phyloP scores from a whole-genome alignment of 2,113 vertebrate species.

The Gadus chalcogrammus region DNA sequence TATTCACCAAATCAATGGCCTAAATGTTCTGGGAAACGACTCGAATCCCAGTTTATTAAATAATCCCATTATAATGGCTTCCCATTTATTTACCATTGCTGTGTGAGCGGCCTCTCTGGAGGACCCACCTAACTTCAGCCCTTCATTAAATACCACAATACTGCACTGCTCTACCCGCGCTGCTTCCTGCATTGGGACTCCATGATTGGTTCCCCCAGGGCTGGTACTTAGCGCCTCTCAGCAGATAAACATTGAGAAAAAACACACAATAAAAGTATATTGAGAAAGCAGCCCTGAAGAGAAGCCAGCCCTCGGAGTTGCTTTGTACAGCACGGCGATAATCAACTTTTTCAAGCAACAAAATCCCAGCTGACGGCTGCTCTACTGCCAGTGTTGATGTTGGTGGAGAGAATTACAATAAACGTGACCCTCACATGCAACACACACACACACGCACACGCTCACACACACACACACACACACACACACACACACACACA shows the following conservation, averaged over 20 bases:
- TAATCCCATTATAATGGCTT: slow-evolving; percentile 19
- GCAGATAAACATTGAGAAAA: slow-evolving; percentile 41
- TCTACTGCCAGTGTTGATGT: background rate
- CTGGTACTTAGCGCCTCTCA: slow-evolving; percentile 37
- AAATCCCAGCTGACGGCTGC: background rate
- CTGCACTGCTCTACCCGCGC: slow-evolving; percentile 9
- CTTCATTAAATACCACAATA: slow-evolving; percentile 45
- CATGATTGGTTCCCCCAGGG: slow-evolving; percentile 44
- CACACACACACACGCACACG: background rate
- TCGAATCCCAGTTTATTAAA: background rate
- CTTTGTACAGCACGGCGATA: background rate
- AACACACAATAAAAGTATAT: background rate
- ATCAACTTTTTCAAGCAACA: background rate
- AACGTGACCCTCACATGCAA: background rate
- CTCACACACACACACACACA: background rate
- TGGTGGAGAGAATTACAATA: background rate
- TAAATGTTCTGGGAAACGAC: slow-evolving; percentile 1
- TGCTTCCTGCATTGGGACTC: slow-evolving; percentile 22
- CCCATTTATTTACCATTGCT: slow-evolving; percentile 9
- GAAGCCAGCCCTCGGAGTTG: background rate
- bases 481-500: background rate
- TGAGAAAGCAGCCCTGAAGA: slow-evolving; percentile 7
- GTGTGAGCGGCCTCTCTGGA: slow-evolving; percentile 28
- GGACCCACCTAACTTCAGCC: slow-evolving; percentile 41
- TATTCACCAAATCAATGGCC: no score